Evolutionary conservation across 2,797 vertebrate species (phyloP).

Genomic region (Monodelphis domestica): DNA sequence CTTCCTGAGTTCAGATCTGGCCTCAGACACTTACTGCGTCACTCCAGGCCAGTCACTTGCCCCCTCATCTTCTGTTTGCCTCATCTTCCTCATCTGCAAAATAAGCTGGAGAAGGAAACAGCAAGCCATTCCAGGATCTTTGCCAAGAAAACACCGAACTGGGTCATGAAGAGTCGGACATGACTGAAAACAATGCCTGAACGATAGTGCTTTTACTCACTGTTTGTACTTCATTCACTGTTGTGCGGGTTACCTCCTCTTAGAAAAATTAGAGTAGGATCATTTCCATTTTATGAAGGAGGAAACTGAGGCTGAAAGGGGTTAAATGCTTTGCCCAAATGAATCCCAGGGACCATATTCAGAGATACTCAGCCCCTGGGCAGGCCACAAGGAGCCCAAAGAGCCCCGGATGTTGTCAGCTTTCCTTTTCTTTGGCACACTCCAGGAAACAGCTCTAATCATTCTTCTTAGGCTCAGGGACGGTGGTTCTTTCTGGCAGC

Average conservation of each 20-base stretch:
- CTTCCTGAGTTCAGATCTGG: too few species aligned
- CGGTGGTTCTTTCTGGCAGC: constrained; percentile 73
- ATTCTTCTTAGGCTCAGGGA: constrained; percentile 71
- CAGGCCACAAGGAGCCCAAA: constrained; percentile 52
- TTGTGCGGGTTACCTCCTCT: constrained; percentile 5
- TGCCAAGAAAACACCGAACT: too few species aligned
- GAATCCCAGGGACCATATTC: constrained; percentile 33
- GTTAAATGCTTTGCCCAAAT: constrained; percentile 13
- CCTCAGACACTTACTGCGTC: too few species aligned
- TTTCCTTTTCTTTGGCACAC: constrained; percentile 52
- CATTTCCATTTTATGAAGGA: background rate
- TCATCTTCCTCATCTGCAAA: too few species aligned
- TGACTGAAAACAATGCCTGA: too few species aligned
- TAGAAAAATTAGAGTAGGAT: background rate
- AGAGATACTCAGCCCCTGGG: constrained; percentile 23
- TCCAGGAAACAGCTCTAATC: constrained; percentile 63
- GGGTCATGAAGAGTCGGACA: too few species aligned
- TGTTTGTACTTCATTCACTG: background rate
- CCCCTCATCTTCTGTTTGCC: too few species aligned
- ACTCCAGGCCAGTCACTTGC: too few species aligned
- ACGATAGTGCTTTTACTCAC: too few species aligned
- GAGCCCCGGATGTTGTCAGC: constrained; percentile 34
- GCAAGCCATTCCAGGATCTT: too few species aligned
- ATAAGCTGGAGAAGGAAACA: too few species aligned
- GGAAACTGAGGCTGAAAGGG: background rate